Percentiles rank a stretch among this genome's conserved stretches.
These are phyloP conservation scores for Natator depressus DNA, from an alignment of 2,113 vertebrate genomes.

Conservation along the genomic window DNA sequence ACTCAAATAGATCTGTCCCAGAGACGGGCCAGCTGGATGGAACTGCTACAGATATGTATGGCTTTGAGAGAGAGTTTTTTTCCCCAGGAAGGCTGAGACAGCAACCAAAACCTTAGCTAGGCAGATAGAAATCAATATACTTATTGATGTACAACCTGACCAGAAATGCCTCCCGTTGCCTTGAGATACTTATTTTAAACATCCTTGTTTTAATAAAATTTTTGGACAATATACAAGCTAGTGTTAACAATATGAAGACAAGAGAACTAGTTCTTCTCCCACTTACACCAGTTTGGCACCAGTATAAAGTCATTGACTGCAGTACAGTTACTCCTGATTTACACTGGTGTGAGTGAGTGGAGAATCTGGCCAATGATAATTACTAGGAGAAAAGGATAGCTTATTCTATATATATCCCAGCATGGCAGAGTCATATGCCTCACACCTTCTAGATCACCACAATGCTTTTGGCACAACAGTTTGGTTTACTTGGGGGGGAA, in stretches of 20 bases:
- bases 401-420: neutral
- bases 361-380: neutral
- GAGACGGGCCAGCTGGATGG: neutral
- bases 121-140: neutral
- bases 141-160: neutral
- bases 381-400: neutral
- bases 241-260: neutral
- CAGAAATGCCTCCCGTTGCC: neutral
- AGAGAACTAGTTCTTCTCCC: neutral
- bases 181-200: neutral
- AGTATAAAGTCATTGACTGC: neutral
- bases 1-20: neutral
- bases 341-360: neutral
- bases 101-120: neutral
- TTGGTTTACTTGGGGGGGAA: neutral
- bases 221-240: neutral
- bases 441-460: neutral
- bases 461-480: neutral
- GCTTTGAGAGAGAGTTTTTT: neutral
- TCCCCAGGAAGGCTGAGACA: neutral
- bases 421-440: neutral
- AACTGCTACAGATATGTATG: neutral
- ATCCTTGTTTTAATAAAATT: neutral
- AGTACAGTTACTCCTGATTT: neutral
- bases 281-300: neutral